phyloP scores from a whole-genome alignment of 2,888 invertebrate species.

The Rotaria socialis region DNA sequence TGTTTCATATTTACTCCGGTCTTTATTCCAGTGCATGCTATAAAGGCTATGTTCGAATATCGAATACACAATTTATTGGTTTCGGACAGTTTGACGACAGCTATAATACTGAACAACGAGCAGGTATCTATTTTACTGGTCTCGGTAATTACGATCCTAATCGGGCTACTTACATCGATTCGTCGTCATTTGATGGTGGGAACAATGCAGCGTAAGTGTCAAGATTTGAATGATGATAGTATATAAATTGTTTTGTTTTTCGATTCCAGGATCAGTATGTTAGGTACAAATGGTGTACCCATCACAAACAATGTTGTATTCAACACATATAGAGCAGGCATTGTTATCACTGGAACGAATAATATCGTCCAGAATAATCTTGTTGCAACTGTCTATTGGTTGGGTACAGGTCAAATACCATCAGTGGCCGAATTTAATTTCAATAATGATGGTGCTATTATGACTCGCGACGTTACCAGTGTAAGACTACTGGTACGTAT shows the following conservation, averaged over 20 bases:
- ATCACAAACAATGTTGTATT: conserved; percentile 53
- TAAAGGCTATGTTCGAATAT: conserved; percentile 52
- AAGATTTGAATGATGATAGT: too few relatives aligned
- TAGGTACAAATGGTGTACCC: conserved; percentile 50
- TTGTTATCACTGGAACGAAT: conserved; percentile 48
- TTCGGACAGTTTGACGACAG: conserved; percentile 49
- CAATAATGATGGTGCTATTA: conserved; percentile 50
- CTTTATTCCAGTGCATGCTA: not conserved
- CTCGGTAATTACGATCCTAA: conserved; percentile 48
- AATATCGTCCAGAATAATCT: conserved; percentile 50
- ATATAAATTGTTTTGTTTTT: too few relatives aligned
- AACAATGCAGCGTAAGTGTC: conserved; percentile 47
- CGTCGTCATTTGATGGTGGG: conserved; percentile 52
- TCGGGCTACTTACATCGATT: conserved; percentile 51
- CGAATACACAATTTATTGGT: conserved; percentile 52
- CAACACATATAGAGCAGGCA: conserved; percentile 52
- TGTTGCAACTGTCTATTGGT: conserved; percentile 50
- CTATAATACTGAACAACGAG: conserved; percentile 52
- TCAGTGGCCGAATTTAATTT: conserved; percentile 50
- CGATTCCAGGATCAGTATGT: conserved; percentile 50
- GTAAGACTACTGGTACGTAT: not conserved
- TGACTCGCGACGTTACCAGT: conserved; percentile 22
- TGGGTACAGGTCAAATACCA: conserved; percentile 51
- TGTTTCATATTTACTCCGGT: conserved; percentile 27
- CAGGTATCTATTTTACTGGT: conserved; percentile 51